These are phyloP conservation scores for Macrochelys suwanniensis DNA, from an alignment of 2,797 vertebrate genomes.

Conservation along the genomic window DNA sequence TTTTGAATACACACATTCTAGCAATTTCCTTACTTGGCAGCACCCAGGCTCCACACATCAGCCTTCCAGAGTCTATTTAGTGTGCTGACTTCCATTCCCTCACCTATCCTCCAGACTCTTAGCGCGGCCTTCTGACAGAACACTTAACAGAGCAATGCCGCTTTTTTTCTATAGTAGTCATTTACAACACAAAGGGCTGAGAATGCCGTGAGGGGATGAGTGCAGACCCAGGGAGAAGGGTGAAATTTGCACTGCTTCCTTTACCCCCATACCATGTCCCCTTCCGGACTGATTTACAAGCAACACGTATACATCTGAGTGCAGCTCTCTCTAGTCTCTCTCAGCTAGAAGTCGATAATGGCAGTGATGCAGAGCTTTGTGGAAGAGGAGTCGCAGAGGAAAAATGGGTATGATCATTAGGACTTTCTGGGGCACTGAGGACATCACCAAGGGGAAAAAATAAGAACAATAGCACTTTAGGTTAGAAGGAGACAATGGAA, in stretches of 20 bases:
- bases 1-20: neutral
- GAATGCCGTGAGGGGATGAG: neutral
- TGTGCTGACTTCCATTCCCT: neutral
- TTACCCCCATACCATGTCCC: neutral
- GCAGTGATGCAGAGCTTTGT: neutral
- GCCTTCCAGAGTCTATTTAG: neutral
- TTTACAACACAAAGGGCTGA: neutral
- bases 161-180: neutral
- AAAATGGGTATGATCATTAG: too few species aligned
- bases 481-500: neutral
- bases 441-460: rapidly evolving
- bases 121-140: neutral
- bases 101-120: neutral
- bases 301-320: neutral
- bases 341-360: neutral
- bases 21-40: neutral
- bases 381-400: neutral
- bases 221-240: neutral
- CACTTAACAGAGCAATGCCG: neutral
- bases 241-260: neutral
- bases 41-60: neutral
- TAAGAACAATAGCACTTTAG: neutral
- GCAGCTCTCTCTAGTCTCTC: neutral
- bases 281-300: neutral
- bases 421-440: neutral